Base-by-base conservation (phyloP, 1,140 invertebrate species). In the Globodera ellingtonae region DNA sequence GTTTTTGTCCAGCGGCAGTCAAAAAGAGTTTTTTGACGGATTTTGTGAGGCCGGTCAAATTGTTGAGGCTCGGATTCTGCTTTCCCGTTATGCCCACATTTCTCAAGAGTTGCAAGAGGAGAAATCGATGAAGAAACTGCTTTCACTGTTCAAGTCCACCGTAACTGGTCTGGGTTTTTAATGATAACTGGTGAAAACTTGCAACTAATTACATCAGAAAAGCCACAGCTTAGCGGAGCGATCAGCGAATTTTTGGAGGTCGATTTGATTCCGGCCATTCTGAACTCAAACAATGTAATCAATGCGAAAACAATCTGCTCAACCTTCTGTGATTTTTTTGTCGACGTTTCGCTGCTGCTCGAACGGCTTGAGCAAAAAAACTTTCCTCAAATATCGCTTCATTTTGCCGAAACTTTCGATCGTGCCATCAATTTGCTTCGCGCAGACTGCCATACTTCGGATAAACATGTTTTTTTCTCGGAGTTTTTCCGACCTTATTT, bases 381-480 rank as follows among this genome's bases (percentile, higher is more conserved):
- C 8, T 81, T 81, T 15, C 80, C 80, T 8, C 48, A 81, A 59
- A 81, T 67, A 46, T 81, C 80, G 18, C 62, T 81, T 7, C 35
- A 79, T 52, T 81, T 81, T 72, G 78, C 80, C 15, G 48, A 70
- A 18, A 79, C 80, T n/a, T 81, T 81, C 56, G 24, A 78, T 21
- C 78, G 80, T 21, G 80, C 66, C 21, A 69, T 81, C 9, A 44
- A n/a, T n/a, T 70, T 73, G 77, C 47, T 81, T 46, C 52, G 71
- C 21, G 52, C 67, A 10, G 72, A 81, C 24, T 81, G 78, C 50
- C 69, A 47, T n/a, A 81, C 78, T 24, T 48, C 80, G 21, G 71
- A 81, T 8, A 46, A 81, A 79, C 72, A 81, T 35, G 80, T 81
- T 46, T 48, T 48, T 46, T 80, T 50, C 48, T 21, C 15, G 21